Evolutionary conservation across 2,888 invertebrate species (phyloP), one percentile per base, ranked within the genome.

Genomic region (Enoplolaimus lenunculus): DNA sequence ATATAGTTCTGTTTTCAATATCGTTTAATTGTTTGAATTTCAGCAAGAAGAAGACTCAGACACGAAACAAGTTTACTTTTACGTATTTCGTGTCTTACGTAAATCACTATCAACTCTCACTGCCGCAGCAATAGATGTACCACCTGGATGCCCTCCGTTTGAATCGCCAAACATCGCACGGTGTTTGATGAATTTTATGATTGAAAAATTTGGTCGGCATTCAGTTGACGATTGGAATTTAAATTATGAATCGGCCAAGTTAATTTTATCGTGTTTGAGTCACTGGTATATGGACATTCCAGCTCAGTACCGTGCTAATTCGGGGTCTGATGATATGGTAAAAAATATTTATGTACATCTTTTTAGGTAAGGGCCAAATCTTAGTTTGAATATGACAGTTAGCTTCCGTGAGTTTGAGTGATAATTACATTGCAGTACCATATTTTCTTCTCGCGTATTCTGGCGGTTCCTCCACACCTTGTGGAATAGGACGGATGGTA

Each of bases 41-140:
- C n/a, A 62, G 33, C 64, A 62, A 62, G 64, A 62, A n/a, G 64
- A 62, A 31, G 64, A 62, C 33, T 62, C 64, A 7, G 64, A 62
- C 33, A 62, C 64, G 16, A 62, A 62, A n/a, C 64, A 62, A 31
- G 64, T 62, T n/a, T 62, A 62, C 33, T 62, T 30, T 62, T 62
- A 62, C 28, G 29, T 62, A 28, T 62, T 30, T 62, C 64, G 64
- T 31, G 30, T 62, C 16, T n/a, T 62, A 13, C 7, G 28, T 7
- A 62, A 62, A 62, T 30, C 30, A 28, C 64, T 62, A 16, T 7
- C n/a, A 16, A 62, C 16, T n/a, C 7, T 13, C 13, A 62, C 64
- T n/a, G n/a, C 7, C 7, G 13, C 64, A 16, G 64, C 28, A 13
- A 62, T 62, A 7, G 64, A 62, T 31, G 28, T 16, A 16, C 64